Evolutionary conservation across 2,797 vertebrate genomes (phyloP).

Genomic region (Lithobates sylvaticus): DNA sequence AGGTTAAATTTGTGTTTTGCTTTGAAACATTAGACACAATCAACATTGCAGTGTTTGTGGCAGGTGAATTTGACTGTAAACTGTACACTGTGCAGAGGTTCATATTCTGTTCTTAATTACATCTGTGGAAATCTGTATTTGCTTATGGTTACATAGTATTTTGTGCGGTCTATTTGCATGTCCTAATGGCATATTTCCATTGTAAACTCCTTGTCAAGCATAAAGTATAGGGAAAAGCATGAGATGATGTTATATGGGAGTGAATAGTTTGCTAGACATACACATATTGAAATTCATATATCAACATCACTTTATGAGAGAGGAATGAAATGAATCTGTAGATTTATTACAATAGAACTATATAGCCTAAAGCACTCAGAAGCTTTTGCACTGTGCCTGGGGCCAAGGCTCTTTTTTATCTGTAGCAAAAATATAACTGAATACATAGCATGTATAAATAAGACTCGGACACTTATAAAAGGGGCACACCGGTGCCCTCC

Average conservation of each 20-base stretch:
- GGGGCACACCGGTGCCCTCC: no score
- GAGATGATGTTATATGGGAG: slow-evolving; percentile 34
- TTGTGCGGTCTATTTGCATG: slow-evolving; percentile 72
- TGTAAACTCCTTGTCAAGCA: slow-evolving; percentile 60
- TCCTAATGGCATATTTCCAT: slow-evolving; percentile 71
- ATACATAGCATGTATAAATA: no score
- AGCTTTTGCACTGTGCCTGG: no score
- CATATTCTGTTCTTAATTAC: slow-evolving; percentile 78
- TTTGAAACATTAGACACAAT: slow-evolving; percentile 68
- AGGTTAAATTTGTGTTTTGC: slow-evolving; percentile 67
- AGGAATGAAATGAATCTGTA: background rate
- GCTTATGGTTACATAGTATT: slow-evolving; percentile 71
- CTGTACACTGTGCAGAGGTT: slow-evolving; percentile 69
- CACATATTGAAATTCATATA: slow-evolving; percentile 21
- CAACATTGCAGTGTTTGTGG: slow-evolving; percentile 66
- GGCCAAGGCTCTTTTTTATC: no score
- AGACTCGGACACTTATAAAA: no score
- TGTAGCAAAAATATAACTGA: no score
- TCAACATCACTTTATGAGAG: background rate
- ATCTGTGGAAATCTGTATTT: slow-evolving; percentile 76
- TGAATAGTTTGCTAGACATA: background rate
- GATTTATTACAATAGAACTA: background rate
- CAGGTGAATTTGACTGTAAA: slow-evolving; percentile 73
- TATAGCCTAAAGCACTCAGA: no score
- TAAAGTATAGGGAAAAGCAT: slow-evolving; percentile 33